Evolutionary conservation across 2,113 vertebrate genomes (phyloP).

Genomic region (Artemisiospiza belli): DNA sequence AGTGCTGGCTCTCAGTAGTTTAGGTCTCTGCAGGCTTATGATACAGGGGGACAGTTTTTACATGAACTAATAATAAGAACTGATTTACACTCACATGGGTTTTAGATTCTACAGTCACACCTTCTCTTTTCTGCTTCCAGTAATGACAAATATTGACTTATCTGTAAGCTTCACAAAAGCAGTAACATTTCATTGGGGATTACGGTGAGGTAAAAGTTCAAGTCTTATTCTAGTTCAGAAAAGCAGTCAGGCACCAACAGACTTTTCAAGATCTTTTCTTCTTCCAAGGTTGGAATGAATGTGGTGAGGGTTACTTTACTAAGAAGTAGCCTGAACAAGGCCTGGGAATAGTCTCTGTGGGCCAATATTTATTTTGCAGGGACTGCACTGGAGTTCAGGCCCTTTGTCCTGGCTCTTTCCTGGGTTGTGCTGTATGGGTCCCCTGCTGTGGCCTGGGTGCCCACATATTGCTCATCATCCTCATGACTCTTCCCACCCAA

Average conservation of each 20-base stretch:
- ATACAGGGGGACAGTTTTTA: not conserved
- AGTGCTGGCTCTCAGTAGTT: not conserved
- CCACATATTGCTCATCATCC: not conserved
- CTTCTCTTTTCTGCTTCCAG: not conserved
- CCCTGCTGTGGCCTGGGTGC: rapidly evolving
- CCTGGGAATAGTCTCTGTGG: not conserved
- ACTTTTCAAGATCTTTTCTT: not conserved
- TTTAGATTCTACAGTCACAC: not conserved
- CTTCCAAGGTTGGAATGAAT: rapidly evolving
- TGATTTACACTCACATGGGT: not conserved
- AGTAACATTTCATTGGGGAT: not conserved
- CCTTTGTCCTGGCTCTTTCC: not conserved
- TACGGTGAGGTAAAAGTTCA: not conserved
- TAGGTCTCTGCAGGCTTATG: not conserved
- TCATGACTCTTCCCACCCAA: not conserved
- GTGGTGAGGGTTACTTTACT: not conserved
- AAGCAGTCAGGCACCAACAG: rapidly evolving
- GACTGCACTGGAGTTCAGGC: not conserved
- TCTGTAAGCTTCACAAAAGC: not conserved
- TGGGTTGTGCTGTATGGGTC: rapidly evolving
- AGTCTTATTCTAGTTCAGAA: not conserved
- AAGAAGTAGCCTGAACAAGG: not conserved
- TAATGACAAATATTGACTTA: not conserved
- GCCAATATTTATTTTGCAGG: not conserved
- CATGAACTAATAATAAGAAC: not conserved